Evolutionary conservation across 2,888 invertebrate genomes (phyloP), one percentile per base, ranked within the genome.

Genomic region (Rotaria socialis): DNA sequence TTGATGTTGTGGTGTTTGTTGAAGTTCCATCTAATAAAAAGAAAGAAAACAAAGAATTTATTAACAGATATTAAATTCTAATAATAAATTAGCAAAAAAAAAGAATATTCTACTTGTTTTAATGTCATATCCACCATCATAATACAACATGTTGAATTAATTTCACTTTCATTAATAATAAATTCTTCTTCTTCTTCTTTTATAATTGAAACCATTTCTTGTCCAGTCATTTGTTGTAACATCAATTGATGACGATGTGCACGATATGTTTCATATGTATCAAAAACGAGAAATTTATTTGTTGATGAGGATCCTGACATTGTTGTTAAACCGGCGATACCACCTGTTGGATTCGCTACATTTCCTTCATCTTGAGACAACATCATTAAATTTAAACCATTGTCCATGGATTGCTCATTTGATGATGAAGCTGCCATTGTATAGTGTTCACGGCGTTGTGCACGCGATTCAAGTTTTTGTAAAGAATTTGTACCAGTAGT

Each of bases 131-230:
- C 87, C 0, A 85, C 24, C 87, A 87, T 87, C 87, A 87, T 85
- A 35, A 87, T 84, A 84, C 87, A 85, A 58, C 87, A 87, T 47
- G 80, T 85, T 19, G 85, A 84, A 43, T 87, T 87, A 4, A 67
- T 56, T 55, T 87, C 85, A 55, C 56, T 74, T 43, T 87, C 85
- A 24, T 87, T 87, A 0, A 87, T 86, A 50, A 87, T 87, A 84
- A 87, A 87, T 75, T 87, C 87, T 86, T 87, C 87, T 60, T 87
- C 87, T 86, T 87, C 87, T 58, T 87, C 87, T 55, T 87, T 87
- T 24, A 87, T 86, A 22, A 87, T 41, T 35, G 74, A 74, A 14
- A 85, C 85, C 74, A 87, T 43, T 85, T 87, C 87, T 87, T 87
- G 87, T 27, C 87, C 87, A 41, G 85, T 85, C 52, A 87, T 84